phyloP scores from a whole-genome alignment of 2,113 vertebrate species.

The Sminthopsis crassicaudata region DNA sequence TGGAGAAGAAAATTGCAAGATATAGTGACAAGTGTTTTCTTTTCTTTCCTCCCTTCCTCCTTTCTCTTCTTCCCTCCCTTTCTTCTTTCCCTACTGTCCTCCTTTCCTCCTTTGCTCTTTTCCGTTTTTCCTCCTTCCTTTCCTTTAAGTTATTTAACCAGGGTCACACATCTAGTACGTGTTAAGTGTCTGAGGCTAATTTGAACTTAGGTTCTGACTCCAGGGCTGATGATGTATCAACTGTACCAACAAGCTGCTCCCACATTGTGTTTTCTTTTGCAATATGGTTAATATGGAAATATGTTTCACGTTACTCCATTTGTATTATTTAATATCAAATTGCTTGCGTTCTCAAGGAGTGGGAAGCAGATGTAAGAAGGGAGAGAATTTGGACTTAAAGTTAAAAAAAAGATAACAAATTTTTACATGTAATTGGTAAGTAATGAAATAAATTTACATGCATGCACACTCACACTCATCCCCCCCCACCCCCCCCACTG shows the following conservation, averaged over 20 bases:
- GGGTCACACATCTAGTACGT: too few species aligned
- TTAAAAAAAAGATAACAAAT: background rate
- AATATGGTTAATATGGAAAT: background rate
- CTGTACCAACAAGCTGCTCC: too few species aligned
- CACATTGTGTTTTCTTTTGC: background rate
- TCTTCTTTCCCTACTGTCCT: too few species aligned
- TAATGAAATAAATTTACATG: background rate
- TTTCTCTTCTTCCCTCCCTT: too few species aligned
- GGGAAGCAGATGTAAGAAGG: background rate
- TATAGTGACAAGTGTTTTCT: background rate
- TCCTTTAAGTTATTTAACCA: too few species aligned
- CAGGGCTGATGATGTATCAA: too few species aligned
- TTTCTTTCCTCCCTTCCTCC: too few species aligned
- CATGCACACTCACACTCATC: background rate
- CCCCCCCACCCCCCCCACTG: background rate
- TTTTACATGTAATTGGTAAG: background rate
- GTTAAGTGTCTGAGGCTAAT: too few species aligned
- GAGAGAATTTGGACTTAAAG: background rate
- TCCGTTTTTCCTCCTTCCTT: too few species aligned
- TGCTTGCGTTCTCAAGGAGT: background rate
- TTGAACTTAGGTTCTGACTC: too few species aligned
- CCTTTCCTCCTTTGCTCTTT: too few species aligned
- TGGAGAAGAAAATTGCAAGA: background rate
- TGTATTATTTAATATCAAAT: background rate
- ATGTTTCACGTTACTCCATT: background rate